These are phyloP conservation scores for Scopus umbretta DNA, from an alignment of 2,113 vertebrate genomes.

Conservation along the genomic window DNA sequence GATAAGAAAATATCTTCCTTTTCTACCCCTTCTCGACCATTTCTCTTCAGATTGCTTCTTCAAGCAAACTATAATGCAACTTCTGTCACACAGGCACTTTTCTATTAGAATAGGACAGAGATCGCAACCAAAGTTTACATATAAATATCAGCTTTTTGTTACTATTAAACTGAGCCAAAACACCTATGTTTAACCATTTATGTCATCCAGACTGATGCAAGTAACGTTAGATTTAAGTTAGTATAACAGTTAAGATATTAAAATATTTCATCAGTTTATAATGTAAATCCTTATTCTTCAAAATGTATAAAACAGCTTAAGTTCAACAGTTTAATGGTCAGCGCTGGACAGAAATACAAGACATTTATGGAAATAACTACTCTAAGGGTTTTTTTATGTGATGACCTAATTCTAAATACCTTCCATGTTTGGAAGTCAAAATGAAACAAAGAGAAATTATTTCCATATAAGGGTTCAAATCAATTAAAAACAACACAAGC, in stretches of 20 bases:
- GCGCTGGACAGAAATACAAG: conserved; percentile 24
- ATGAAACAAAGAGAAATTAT: conserved; percentile 19
- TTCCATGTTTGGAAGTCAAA: background rate
- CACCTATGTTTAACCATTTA: background rate
- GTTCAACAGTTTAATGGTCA: conserved; percentile 44
- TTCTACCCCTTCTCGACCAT: background rate
- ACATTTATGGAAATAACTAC: conserved; percentile 36
- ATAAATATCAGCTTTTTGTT: background rate
- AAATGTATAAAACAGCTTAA: background rate
- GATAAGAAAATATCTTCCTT: background rate
- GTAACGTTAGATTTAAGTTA: background rate
- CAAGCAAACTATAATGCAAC: background rate
- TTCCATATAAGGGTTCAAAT: conserved; percentile 4
- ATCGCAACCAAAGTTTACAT: background rate
- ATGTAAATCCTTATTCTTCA: background rate
- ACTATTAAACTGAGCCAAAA: background rate
- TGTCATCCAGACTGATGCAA: background rate
- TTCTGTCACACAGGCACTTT: background rate
- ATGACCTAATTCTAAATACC: conserved; percentile 33
- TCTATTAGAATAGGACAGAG: background rate
- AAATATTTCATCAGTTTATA: conserved; percentile 16
- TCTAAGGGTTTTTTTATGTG: background rate
- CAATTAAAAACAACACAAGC: conserved; percentile 11
- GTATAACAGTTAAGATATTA: background rate
- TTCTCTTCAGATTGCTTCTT: background rate